Percentiles rank a stretch among this genome's conserved stretches.
These are phyloP conservation scores for Pseudopipra pipra DNA, from an alignment of 2,113 vertebrate species.

Conservation along the genomic window DNA sequence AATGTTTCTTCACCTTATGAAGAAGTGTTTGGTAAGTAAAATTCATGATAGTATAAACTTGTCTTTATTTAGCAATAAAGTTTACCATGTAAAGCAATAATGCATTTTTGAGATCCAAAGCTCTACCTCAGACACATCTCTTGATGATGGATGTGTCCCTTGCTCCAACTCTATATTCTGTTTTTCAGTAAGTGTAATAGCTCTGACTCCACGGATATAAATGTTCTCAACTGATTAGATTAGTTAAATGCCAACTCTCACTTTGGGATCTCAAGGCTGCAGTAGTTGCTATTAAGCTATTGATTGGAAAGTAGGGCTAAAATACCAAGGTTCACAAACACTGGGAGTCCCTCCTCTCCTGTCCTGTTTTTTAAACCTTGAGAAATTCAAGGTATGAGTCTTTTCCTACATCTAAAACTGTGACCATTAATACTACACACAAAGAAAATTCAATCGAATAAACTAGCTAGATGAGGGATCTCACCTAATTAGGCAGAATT, in stretches of 20 bases:
- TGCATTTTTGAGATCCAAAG: background rate
- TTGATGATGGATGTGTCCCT: background rate
- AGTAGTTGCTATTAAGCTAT: slow-evolving; percentile 24
- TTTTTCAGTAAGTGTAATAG: slow-evolving; percentile 24
- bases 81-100: background rate
- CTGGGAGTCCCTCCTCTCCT: background rate
- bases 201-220: background rate
- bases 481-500: background rate
- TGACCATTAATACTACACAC: background rate
- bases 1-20: background rate
- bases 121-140: background rate
- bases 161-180: background rate
- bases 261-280: slow-evolving; percentile 19
- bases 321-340: slow-evolving; percentile 37
- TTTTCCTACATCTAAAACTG: background rate
- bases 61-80: slow-evolving; percentile 5
- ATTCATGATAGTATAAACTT: background rate
- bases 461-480: background rate
- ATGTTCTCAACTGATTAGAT: slow-evolving; percentile 30
- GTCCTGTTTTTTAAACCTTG: background rate
- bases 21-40: background rate
- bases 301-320: slow-evolving; percentile 35
- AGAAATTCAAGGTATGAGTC: background rate
- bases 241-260: slow-evolving; percentile 49
- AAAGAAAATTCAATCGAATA: background rate